Evolutionary conservation across 2,797 vertebrate species (phyloP), one percentile per base, ranked within the genome.

Genomic region (Lutjanus campechanus): DNA sequence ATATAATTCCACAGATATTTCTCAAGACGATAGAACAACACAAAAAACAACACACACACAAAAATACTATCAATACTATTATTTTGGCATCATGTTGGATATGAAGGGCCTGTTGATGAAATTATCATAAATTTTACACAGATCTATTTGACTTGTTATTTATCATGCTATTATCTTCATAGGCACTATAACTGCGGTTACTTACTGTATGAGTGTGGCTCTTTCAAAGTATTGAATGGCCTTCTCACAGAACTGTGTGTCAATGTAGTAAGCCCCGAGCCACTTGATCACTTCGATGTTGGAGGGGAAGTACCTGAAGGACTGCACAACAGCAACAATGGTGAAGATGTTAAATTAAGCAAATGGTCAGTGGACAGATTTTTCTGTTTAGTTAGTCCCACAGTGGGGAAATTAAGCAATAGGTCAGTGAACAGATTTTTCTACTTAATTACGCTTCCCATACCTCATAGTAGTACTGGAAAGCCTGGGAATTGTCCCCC

Each of bases 141-240:
- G 6, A 49, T n/a, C 1, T n/a, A 9, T 54, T 11, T 62, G 11
- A n/a, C 4, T 43, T 29, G 19, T 25, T 53, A 20, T 7, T 16
- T 11, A 29, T 58, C 4, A 63, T 20, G 11, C 15, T 11, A 1
- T 17, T 8, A 9, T 55, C 12, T 61, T 0, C 4, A 29, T 1
- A 54, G 17, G 3, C 8, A 62, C 11, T n/a, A 1, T 22, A 6
- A 43, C 20, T 5, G 5, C 16, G 5, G 15, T 66, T 81, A 97
- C 98, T 97, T 96, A 99, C 98, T 98, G 97, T 91, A 99, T 98
- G 66, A 99, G 97, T 8, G 96, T 96, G 79, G 98, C 98, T 96
- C 98, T 97, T 90, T 99, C 97, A 93, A 99, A 99, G 92, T 98
- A 99, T 83, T 97, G 97, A 92, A 99, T 97, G 85, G 98, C 98